Base-by-base conservation (phyloP, 2,888 invertebrate genomes). In the Xylocampa areola region DNA sequence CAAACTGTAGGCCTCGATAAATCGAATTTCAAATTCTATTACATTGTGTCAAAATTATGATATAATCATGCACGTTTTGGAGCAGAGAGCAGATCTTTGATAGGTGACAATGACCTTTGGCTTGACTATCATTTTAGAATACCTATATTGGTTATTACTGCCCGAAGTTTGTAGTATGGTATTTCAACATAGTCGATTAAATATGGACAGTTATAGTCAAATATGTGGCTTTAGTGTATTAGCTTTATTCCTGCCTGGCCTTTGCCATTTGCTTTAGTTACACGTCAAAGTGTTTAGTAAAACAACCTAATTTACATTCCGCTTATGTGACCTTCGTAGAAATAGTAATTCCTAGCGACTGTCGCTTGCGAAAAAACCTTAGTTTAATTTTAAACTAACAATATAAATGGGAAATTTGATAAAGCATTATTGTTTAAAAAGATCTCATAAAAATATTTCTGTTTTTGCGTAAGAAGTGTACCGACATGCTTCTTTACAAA, bases 91-190 rank as follows among this genome's bases (percentile, higher is more conserved):
- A 33, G 45, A 70, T 51, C 37, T 58, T 50, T 69, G 66, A 66
- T 36, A 47, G 53, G 57, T 35, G 60, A 66, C 69, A 73, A 41
- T 73, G 63, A 76, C 53, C 73, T 67, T 19, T 54, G 73, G 45
- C 57, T 16, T 49, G 27, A 19, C 21, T 52, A 36, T 55, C 48
- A 55, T 53, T 55, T 50, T 36, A 29, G 57, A 66, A 40, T 44
- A 59, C 51, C 49, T 35, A 48, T 50, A 33, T 54, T 47, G 21
- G 21, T 44, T 57, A 39, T 37, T 37, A 32, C 17, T 33, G 40
- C 25, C 25, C 27, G 13, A 5, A 11, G 5, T 47, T 37, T 41
- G 39, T 11, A 29, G 23, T 7, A 8, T n/a, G n/a, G n/a, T 43
- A 35, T 27, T 40, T 23, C 23, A 14, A 4, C 32, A 39, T 23